Percentiles rank a stretch among this genome's conserved stretches.
phyloP scores from a whole-genome alignment of 2,888 invertebrate species.

The Galeopsomyia nigrocyanea region DNA sequence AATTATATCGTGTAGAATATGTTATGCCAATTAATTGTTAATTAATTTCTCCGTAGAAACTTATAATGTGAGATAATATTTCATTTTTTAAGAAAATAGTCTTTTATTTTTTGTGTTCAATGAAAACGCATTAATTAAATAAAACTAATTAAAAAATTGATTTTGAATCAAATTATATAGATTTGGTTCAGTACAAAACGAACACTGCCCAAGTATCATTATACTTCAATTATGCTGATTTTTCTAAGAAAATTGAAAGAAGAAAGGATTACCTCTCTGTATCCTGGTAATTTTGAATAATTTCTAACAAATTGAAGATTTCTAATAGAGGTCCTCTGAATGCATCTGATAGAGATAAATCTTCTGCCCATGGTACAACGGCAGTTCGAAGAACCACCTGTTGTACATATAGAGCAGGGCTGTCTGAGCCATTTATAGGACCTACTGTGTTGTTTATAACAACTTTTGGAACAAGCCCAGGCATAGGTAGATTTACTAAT shows the following conservation, averaged over 20 bases:
- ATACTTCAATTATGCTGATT: too few species aligned
- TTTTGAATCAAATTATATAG: too few species aligned
- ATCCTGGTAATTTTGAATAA: constrained; percentile 86
- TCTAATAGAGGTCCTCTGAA: constrained; percentile 92
- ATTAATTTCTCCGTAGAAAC: too few species aligned
- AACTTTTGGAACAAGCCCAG: constrained; percentile 88
- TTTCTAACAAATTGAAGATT: constrained; percentile 88
- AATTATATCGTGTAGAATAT: too few species aligned
- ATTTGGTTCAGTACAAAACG: too few species aligned
- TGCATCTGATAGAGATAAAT: constrained; percentile 88
- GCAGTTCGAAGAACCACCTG: constrained; percentile 82
- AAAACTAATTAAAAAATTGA: too few species aligned
- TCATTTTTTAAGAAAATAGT: too few species aligned
- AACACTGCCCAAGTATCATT: too few species aligned
- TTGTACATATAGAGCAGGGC: constrained; percentile 79
- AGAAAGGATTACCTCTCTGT: constrained; percentile 73
- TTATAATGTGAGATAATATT: too few species aligned
- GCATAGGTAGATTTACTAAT: constrained; percentile 87
- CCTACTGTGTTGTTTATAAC: constrained; percentile 69
- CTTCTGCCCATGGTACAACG: constrained; percentile 89
- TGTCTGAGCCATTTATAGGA: constrained; percentile 66
- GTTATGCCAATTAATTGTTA: too few species aligned
- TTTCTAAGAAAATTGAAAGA: background rate
- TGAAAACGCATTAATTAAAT: too few species aligned
- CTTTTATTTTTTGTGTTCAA: constrained; percentile 7